Base-by-base conservation (phyloP, 1,140 invertebrate species). In the Meloidogyne exigua region DNA sequence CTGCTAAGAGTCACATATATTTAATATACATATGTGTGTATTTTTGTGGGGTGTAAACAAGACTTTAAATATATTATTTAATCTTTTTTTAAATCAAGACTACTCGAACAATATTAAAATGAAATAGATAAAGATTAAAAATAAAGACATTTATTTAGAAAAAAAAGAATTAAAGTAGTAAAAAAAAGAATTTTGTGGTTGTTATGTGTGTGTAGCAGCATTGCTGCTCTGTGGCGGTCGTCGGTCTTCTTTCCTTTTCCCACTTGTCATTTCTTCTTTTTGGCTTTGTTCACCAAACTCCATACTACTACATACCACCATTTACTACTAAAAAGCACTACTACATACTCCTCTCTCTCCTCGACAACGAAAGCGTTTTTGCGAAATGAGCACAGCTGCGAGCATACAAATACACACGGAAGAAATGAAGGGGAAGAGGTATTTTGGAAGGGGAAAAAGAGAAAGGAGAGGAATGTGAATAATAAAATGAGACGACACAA, bases 261-360 rank as follows among this genome's bases (percentile, higher is more conserved):
- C 13, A 15, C 15, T 57, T 49, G 15, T 2, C 18, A 18, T 49
- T n/a, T n/a, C n/a, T n/a, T n/a, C n/a, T n/a, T n/a, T n/a, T 57
- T 57, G 49, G 49, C 49, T 57, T 57, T 57, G 49, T 57, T 57
- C 49, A 57, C 49, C 49, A 57, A 57, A 57, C 49, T 57, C 49
- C 49, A 57, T n/a, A 57, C 18, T n/a, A 9, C 7, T n/a, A 57
- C 9, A n/a, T n/a, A n/a, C n/a, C n/a, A n/a, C n/a, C n/a, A 3
- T 32, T 32, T n/a, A 18, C 15, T 57, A 18, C 49, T n/a, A 9
- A 57, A 57, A 49, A 4, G 3, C 44, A 18, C n/a, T n/a, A n/a
- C n/a, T n/a, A n/a, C n/a, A n/a, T n/a, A n/a, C 15, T 10, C 3
- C 44, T 18, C 3, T n/a, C 18, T 49, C 18, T 57, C 49, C 49